These are phyloP conservation scores for Catostylus mosaicus DNA, from an alignment of 30 jellyfish, hydroid and myxozoan genomes.

Conservation along the genomic window DNA sequence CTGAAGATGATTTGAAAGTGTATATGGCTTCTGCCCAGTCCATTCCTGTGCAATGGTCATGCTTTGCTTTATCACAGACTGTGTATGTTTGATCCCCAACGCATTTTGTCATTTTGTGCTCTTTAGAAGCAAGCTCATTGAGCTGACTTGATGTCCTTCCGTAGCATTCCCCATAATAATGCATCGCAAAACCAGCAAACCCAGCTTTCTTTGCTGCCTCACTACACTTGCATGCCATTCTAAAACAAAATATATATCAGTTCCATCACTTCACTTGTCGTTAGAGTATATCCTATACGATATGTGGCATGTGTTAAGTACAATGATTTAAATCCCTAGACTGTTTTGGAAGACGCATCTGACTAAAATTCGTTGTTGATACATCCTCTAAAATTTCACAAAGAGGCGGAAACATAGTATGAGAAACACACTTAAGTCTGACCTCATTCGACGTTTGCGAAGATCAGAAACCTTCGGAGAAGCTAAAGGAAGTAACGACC, in stretches of 20 bases:
- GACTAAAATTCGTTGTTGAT: too few relatives aligned
- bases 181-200: constrained; percentile 25
- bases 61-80: constrained; percentile 4
- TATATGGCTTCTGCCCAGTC: constrained; percentile 34
- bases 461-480: too few relatives aligned
- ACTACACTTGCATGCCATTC: constrained; percentile 62
- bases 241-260: not conserved
- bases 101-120: not conserved
- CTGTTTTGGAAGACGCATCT: too few relatives aligned
- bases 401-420: too few relatives aligned
- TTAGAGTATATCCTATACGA: too few relatives aligned
- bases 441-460: too few relatives aligned
- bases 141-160: constrained; percentile 19
- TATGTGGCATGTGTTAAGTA: too few relatives aligned
- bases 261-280: too few relatives aligned
- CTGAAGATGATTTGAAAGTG: constrained; percentile 13
- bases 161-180: constrained; percentile 41
- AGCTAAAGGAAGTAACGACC: too few relatives aligned
- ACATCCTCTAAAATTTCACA: too few relatives aligned
- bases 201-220: constrained; percentile 15
- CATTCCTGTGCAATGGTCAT: constrained; percentile 24
- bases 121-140: not conserved
- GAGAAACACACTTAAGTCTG: too few relatives aligned
- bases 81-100: constrained; percentile 32
- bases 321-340: too few relatives aligned